Evolutionary conservation across 2,888 invertebrate species (phyloP).

Genomic region (Polia nebulosa): DNA sequence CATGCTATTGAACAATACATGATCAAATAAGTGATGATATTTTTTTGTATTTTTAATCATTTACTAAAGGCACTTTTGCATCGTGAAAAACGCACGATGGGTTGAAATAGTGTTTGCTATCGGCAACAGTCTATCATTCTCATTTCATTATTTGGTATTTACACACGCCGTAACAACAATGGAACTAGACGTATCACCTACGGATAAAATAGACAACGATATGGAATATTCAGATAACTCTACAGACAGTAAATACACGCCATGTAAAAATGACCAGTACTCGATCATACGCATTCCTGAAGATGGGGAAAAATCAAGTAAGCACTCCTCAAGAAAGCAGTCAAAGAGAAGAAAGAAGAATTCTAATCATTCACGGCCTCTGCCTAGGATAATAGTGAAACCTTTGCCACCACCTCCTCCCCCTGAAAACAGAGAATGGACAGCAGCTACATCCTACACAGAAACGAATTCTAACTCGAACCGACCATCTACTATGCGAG

Average conservation of each 20-base stretch:
- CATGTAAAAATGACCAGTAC: conserved; percentile 85
- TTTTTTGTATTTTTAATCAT: conserved; percentile 64
- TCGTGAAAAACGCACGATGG: conserved; percentile 81
- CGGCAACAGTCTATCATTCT: conserved; percentile 82
- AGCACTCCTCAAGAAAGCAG: conserved; percentile 94
- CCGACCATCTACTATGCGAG: conserved; percentile 95
- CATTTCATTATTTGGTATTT: conserved; percentile 72
- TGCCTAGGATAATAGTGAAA: conserved; percentile 96
- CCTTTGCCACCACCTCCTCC: conserved; percentile 93
- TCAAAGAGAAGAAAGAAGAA: conserved; percentile 95
- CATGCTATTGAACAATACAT: conserved; percentile 41
- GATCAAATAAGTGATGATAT: conserved; percentile 76
- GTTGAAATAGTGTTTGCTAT: conserved; percentile 87
- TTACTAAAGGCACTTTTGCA: conserved; percentile 57
- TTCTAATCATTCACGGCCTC: conserved; percentile 92
- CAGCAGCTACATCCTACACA: conserved; percentile 84
- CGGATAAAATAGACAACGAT: conserved; percentile 76
- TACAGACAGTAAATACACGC: conserved; percentile 83
- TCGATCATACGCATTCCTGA: conserved; percentile 87
- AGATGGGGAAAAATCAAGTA: conserved; percentile 92
- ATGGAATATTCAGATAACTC: conserved; percentile 86
- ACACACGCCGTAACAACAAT: conserved; percentile 76
- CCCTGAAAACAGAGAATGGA: conserved; percentile 88
- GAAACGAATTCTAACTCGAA: conserved; percentile 76
- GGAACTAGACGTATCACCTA: conserved; percentile 86